Percentiles rank a stretch among this genome's conserved stretches.
These are phyloP conservation scores for Dorcus parallelipipedus DNA, from an alignment of 2,888 invertebrate genomes.

Conservation along the genomic window DNA sequence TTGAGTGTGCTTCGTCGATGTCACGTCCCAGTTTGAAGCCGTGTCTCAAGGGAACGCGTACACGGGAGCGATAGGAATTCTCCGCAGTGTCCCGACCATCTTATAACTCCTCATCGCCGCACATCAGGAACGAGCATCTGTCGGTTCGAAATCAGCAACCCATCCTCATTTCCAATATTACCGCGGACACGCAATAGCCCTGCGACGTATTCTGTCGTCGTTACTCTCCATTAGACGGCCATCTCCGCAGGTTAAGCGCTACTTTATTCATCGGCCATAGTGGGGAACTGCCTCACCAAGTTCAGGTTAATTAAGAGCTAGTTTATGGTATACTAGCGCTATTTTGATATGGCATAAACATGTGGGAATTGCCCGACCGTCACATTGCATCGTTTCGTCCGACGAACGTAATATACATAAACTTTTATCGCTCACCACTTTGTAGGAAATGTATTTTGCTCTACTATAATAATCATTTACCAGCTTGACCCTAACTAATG, in stretches of 20 bases:
- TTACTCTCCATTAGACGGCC: constrained; percentile 35
- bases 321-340: constrained; percentile 35
- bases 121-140: constrained; percentile 32
- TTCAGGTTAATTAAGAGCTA: constrained; percentile 39
- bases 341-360: constrained; percentile 41
- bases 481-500: constrained; percentile 40
- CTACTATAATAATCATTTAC: constrained; percentile 44
- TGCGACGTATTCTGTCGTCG: constrained; percentile 28
- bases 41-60: constrained; percentile 35
- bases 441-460: constrained; percentile 42
- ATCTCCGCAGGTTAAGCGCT: constrained; percentile 16
- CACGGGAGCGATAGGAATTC: constrained; percentile 30
- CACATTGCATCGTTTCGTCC: constrained; percentile 35
- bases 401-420: constrained; percentile 47
- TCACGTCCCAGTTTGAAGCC: constrained; percentile 44
- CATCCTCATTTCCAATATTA: constrained; percentile 15
- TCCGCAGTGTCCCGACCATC: constrained; percentile 16
- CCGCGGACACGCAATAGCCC: constrained; percentile 6
- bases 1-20: constrained; percentile 36
- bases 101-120: constrained; percentile 35
- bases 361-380: constrained; percentile 37
- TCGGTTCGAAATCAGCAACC: constrained; percentile 29
- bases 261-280: constrained; percentile 20
- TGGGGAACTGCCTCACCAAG: constrained; percentile 1
- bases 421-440: constrained; percentile 46